These are phyloP conservation scores for Molorchus minor DNA, from an alignment of 2,888 invertebrate genomes.

Conservation along the genomic window DNA sequence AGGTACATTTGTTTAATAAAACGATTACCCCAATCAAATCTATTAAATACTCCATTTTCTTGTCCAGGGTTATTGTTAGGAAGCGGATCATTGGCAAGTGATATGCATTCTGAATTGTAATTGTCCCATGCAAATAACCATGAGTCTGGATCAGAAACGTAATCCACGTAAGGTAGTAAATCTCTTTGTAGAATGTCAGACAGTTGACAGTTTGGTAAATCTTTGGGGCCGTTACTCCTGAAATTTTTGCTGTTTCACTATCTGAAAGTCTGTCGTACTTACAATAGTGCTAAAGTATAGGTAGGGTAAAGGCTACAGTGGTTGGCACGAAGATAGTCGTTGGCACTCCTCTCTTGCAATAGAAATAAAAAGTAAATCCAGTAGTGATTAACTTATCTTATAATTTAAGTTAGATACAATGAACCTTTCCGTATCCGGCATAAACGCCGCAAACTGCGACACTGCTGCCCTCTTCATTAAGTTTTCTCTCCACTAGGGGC, in stretches of 20 bases:
- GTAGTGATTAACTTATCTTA: too few relatives aligned
- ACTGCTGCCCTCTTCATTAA: too few relatives aligned
- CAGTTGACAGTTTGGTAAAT: conserved; percentile 74
- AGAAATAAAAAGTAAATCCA: too few relatives aligned
- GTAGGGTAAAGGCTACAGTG: too few relatives aligned
- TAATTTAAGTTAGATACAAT: too few relatives aligned
- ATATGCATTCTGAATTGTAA: conserved; percentile 74
- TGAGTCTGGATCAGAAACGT: conserved; percentile 73
- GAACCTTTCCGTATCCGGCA: too few relatives aligned
- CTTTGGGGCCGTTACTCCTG: conserved; percentile 47
- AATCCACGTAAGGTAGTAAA: conserved; percentile 77
- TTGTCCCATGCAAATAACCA: conserved; percentile 83
- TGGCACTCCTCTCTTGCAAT: too few relatives aligned
- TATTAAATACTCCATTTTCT: conserved; percentile 29
- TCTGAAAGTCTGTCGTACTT: too few relatives aligned
- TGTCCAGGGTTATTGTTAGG: conserved; percentile 36
- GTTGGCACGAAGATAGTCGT: too few relatives aligned
- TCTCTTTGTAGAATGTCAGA: conserved; percentile 83
- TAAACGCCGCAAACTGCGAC: too few relatives aligned
- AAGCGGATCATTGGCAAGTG: conserved; percentile 44
- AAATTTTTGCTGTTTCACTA: conserved; percentile 24
- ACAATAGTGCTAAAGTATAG: too few relatives aligned
- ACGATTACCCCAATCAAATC: conserved; percentile 36
- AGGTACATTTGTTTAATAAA: neutral
- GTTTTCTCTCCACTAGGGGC: too few relatives aligned